Evolutionary conservation across 2,113 vertebrate genomes (phyloP).

Genomic region (Zosterops borbonicus): DNA sequence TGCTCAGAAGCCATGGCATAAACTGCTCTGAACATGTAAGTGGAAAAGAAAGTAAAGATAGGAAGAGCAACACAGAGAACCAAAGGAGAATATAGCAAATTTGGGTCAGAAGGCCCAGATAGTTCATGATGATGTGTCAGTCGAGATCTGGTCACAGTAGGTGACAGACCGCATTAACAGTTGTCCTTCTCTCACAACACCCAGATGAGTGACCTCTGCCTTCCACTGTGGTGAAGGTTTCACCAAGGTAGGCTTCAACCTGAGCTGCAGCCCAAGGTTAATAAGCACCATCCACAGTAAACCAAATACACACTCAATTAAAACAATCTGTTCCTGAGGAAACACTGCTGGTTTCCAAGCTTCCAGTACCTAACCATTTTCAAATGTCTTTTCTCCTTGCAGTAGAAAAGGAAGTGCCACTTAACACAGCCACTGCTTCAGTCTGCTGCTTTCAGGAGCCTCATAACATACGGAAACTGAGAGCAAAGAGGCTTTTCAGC

Average conservation of each 20-base stretch:
- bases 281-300: background rate
- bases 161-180: background rate
- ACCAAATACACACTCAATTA: too few relatives aligned
- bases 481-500: background rate
- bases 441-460: background rate
- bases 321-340: background rate
- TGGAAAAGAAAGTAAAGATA: background rate
- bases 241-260: background rate
- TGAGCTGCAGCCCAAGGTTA: background rate
- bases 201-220: background rate
- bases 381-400: background rate
- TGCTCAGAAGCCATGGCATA: background rate
- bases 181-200: background rate
- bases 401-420: background rate
- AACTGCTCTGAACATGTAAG: background rate
- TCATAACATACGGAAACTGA: background rate
- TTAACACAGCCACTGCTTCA: background rate
- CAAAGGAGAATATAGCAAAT: background rate
- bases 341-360: background rate
- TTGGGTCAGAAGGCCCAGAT: background rate
- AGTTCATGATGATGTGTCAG: background rate
- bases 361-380: background rate
- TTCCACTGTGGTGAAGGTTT: background rate
- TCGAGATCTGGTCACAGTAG: fast-evolving
- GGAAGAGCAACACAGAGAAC: background rate